Evolutionary conservation across 2,888 invertebrate species (phyloP).

Genomic region (Morpho helenor): DNA sequence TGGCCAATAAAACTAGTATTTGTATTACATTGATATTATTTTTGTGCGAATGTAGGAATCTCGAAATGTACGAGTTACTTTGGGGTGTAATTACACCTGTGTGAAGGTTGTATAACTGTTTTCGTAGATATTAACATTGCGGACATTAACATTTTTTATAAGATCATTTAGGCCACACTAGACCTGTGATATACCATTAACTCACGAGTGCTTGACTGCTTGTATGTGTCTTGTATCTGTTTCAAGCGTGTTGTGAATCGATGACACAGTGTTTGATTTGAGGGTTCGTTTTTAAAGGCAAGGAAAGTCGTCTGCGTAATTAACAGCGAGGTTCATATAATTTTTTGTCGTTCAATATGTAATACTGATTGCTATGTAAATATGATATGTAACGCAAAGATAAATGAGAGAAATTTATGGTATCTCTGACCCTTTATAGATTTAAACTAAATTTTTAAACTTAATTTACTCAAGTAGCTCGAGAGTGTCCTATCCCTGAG

Average conservation of each 20-base stretch:
- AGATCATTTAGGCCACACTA: slow-evolving; percentile 70
- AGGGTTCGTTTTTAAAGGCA: slow-evolving; percentile 8
- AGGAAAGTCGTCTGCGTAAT: neutral
- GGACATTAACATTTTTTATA: slow-evolving; percentile 23
- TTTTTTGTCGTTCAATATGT: too few species aligned
- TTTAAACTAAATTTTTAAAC: too few species aligned
- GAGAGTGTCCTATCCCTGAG: too few species aligned
- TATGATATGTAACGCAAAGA: too few species aligned
- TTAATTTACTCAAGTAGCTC: too few species aligned
- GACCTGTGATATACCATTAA: slow-evolving; percentile 73
- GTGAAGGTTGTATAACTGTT: slow-evolving; percentile 28
- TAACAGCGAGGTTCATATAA: too few species aligned
- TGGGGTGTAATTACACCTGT: slow-evolving; percentile 27
- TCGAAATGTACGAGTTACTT: slow-evolving; percentile 14
- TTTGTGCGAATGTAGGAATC: neutral
- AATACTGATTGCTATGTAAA: too few species aligned
- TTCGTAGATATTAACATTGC: slow-evolving; percentile 20
- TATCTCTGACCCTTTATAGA: too few species aligned
- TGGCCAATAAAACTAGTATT: slow-evolving; percentile 7
- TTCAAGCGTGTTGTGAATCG: slow-evolving; percentile 50
- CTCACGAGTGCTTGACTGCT: slow-evolving; percentile 62
- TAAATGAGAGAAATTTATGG: too few species aligned
- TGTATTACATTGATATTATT: slow-evolving; percentile 8
- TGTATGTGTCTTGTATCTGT: slow-evolving; percentile 52
- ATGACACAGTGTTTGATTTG: slow-evolving; percentile 22